Evolutionary conservation across 2,888 invertebrate species (phyloP).

Genomic region (Cerastoderma edule): DNA sequence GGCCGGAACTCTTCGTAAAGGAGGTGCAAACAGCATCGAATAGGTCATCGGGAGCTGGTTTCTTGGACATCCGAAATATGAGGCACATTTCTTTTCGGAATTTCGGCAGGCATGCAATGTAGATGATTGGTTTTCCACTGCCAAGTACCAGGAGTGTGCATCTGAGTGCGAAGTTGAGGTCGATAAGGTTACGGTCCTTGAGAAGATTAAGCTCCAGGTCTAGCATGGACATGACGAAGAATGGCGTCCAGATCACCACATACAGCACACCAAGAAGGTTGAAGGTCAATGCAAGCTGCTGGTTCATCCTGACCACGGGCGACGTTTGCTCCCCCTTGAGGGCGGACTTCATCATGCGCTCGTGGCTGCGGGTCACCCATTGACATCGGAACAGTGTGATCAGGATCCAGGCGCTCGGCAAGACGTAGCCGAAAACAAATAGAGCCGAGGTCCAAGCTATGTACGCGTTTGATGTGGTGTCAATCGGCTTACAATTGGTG

Average conservation of each 20-base stretch:
- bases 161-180: constrained; percentile 43
- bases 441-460: constrained; percentile 8
- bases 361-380: constrained; percentile 32
- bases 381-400: constrained; percentile 25
- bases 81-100: constrained; percentile 34
- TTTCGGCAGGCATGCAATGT: constrained; percentile 37
- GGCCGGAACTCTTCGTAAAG: neutral
- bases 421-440: constrained; percentile 43
- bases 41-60: neutral
- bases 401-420: constrained; percentile 34
- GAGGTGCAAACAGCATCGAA: neutral
- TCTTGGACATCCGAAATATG: neutral
- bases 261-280: constrained; percentile 38
- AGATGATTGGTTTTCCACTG: constrained; percentile 52
- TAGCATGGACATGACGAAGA: constrained; percentile 45
- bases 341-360: constrained; percentile 23
- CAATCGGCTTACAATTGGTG: constrained; percentile 39
- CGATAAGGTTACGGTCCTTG: neutral
- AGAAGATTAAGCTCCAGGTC: constrained; percentile 34
- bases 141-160: constrained; percentile 53
- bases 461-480: neutral
- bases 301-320: constrained; percentile 31
- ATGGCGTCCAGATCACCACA: constrained; percentile 53
- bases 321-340: constrained; percentile 11
- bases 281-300: constrained; percentile 40